These are phyloP conservation scores for Mylabris phalerata DNA, from an alignment of 1,140 invertebrate species.

Conservation along the genomic window DNA sequence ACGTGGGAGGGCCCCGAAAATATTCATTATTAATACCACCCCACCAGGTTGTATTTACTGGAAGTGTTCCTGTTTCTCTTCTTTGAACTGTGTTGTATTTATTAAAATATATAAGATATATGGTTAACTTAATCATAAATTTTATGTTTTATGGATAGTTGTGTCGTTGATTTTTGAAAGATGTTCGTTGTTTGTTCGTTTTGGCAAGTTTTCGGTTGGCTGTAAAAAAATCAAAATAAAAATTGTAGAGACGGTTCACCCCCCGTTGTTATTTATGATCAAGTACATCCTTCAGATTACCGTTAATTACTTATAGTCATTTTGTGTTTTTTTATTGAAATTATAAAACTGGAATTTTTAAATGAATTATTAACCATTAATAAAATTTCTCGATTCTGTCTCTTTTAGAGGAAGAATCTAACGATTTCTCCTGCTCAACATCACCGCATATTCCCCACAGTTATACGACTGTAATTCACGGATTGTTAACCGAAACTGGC, in stretches of 20 bases:
- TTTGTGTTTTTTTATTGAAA: too few relatives aligned
- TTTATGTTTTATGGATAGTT: not conserved
- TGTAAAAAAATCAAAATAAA: too few relatives aligned
- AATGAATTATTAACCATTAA: too few relatives aligned
- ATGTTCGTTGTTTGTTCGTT: not conserved
- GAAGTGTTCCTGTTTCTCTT: slow-evolving; percentile 25
- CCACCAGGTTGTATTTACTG: not conserved
- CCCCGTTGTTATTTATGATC: too few relatives aligned
- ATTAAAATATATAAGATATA: slow-evolving; percentile 26
- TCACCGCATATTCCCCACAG: slow-evolving; percentile 22
- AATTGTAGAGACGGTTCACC: too few relatives aligned
- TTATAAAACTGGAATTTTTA: too few relatives aligned
- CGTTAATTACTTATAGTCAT: too few relatives aligned
- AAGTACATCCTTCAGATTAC: too few relatives aligned
- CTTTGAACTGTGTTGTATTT: slow-evolving; percentile 9
- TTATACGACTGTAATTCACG: slow-evolving; percentile 17
- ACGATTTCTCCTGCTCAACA: slow-evolving; percentile 17
- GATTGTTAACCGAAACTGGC: slow-evolving; percentile 10
- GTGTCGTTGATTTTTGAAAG: not conserved
- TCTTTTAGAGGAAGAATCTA: slow-evolving; percentile 11
- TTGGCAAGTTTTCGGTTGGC: not conserved
- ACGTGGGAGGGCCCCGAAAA: slow-evolving; percentile 26
- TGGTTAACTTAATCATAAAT: not conserved
- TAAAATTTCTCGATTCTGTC: not conserved
- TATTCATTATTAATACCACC: slow-evolving; percentile 23